Conservation (phyloP, 2,113 vertebrate genomes). For the Platycercus adscitus region DNA sequence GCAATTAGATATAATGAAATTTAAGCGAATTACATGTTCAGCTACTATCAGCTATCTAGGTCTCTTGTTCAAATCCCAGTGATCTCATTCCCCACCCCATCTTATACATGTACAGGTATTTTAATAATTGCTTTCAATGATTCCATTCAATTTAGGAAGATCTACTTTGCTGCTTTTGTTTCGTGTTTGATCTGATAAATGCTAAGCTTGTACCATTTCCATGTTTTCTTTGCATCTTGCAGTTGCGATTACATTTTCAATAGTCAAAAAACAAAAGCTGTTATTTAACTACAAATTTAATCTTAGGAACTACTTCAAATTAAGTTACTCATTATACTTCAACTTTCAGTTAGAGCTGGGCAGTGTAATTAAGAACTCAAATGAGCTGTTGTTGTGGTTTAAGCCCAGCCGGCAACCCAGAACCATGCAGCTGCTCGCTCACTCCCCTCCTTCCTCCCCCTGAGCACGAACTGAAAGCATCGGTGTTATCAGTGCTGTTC, state of each 20-base stretch:
- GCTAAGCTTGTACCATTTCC: not conserved
- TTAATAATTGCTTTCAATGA: not conserved
- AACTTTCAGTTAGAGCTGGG: not conserved
- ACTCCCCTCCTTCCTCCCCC: too few relatives aligned
- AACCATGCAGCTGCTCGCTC: too few relatives aligned
- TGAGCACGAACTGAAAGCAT: too few relatives aligned
- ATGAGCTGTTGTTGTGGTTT: not conserved
- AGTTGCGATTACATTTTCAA: not conserved
- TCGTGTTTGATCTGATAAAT: not conserved
- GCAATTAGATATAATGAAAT: conserved; percentile 17
- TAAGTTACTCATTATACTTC: not conserved
- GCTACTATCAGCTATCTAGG: not conserved
- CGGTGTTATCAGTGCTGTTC: too few relatives aligned
- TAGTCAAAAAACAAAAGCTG: not conserved
- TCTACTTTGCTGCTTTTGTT: not conserved
- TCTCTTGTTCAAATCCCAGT: not conserved
- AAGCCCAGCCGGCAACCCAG: too few relatives aligned
- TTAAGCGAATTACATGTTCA: not conserved
- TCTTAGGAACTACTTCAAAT: not conserved
- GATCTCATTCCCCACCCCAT: not conserved
- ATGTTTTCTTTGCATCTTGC: not conserved
- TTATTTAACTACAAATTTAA: not conserved
- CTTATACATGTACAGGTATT: not conserved
- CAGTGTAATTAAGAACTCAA: not conserved
- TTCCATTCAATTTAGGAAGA: not conserved